Conservation (phyloP, 2,797 vertebrate genomes). For the Dromococcyx pavoninus region DNA sequence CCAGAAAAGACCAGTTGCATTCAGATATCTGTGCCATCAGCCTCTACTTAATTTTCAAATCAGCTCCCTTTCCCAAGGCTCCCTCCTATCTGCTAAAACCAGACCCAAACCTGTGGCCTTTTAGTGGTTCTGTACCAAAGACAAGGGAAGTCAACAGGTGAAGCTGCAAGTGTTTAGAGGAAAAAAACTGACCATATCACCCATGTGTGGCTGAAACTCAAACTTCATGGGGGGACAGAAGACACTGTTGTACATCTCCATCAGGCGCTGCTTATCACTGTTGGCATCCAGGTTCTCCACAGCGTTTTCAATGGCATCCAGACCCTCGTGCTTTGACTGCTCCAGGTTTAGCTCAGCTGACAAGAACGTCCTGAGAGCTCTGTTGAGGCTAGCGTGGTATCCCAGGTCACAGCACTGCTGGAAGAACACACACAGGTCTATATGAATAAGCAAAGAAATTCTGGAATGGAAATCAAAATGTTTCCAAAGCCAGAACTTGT, state of each 20-base stretch:
- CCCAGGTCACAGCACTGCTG: conserved; percentile 97
- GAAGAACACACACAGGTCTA: neutral
- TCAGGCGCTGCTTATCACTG: conserved; percentile 94
- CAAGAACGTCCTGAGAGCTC: conserved; percentile 94
- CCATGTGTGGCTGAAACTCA: conserved; percentile 99
- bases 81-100: neutral
- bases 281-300: conserved; percentile 93
- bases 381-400: conserved; percentile 94
- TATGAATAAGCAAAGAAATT: neutral
- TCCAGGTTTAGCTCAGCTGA: conserved; percentile 96
- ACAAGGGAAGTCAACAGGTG: rapidly evolving
- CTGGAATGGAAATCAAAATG: rapidly evolving
- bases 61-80: neutral
- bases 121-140: rapidly evolving
- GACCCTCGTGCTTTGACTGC: conserved; percentile 90
- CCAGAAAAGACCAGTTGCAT: too few relatives aligned
- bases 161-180: neutral
- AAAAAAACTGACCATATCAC: conserved; percentile 86
- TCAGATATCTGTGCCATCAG: rapidly evolving
- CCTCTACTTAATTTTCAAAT: rapidly evolving
- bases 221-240: conserved; percentile 97
- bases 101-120: neutral
- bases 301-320: conserved; percentile 92
- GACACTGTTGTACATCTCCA: conserved; percentile 98
- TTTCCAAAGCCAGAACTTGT: rapidly evolving